Evolutionary conservation across 30 jellyfish, hydroid and myxozoan species (phyloP), one percentile per base, ranked within the genome.

Genomic region (Aurelia coerulea): DNA sequence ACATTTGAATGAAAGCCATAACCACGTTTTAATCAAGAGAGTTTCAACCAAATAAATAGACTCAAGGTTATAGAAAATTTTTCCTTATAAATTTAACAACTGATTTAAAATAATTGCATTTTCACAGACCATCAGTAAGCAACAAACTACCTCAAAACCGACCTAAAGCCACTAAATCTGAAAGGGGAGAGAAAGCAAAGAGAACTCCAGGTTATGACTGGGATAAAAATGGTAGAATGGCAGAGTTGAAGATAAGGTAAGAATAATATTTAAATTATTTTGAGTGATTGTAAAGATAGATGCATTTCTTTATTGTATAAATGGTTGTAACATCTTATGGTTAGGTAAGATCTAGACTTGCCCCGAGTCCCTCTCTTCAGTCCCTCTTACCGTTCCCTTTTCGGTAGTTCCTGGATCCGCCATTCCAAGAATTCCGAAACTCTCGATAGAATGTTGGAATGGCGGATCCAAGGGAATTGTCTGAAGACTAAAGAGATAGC

Each of bases 231-330:
- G 93, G 93, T 2, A 84, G 93, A 67, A 17, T 84, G 4, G 33
- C 75, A 68, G 93, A 84, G 46, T 78, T 84, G 62, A 84, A 71
- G 56, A 73, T 35, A 17, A 74, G 93, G 93, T 74, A 41, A 12
- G 65, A 12, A 72, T 0, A 18, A 18, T 13, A 34, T 34, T 66
- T 2, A 66, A 66, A 66, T n/a, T 29, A 12, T 66, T 2, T 15
- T 11, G 31, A 58, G 29, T 58, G 5, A 58, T 17, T 11, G 10
- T 60, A 53, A 53, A 53, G 29, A 23, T 23, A 23, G 29, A 23
- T 23, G 29, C 29, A 23, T 23, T 23, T 23, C 29, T 23, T 23
- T 23, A 23, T 23, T 23, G 29, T 23, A 23, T 23, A 23, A 23
- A 23, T 23, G 29, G 29, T 23, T 23, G 29, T 23, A 0, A 23